Base-by-base conservation (phyloP, 2,797 vertebrate species). In the Amphiprion clarkii region DNA sequence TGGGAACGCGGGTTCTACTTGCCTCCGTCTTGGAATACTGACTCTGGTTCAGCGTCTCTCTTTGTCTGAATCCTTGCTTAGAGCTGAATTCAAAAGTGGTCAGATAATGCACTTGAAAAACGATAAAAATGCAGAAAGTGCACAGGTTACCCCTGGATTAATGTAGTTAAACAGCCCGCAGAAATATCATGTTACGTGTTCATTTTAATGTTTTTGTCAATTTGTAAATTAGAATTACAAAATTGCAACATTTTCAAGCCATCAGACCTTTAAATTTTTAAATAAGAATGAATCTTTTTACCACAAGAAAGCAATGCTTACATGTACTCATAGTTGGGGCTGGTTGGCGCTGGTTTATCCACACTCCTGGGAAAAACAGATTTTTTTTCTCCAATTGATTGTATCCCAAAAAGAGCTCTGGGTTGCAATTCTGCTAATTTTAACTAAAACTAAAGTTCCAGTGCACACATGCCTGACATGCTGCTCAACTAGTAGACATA, bases 31-130 rank as follows among this genome's bases (percentile, higher is more conserved):
- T 78, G 79, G 76, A 80, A 71, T 63, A 78, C 65, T 88, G 85
- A 91, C 88, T 90, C 64, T 84, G 80, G 78, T 83, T 81, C 81
- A 58, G 87, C 76, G 57, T 64, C 55, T 79, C 67, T 64, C 57
- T 78, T 33, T 70, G 77, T 49, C 17, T 84, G 83, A 75, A 75
- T 77, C 62, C 23, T 60, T 66, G 76, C 63, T 57, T 79, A 71
- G 40, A 84, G 78, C 67, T 77, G 76, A 79, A 65, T 82, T 78
- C 11, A 70, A 60, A 85, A 78, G 72, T 74, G 65, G 59, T 88
- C 60, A 40, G 61, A 62, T 86, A 75, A 78, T 71, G 71, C 76
- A 83, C 73, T 73, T 79, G 83, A 84, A 79, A 69, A 65, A 76
- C 53, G 57, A 85, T 82, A 55, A 52, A 74, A 76, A 69, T 67